These are phyloP conservation scores for Thamnaconus septentrionalis DNA, from an alignment of 2,113 vertebrate species.

Conservation along the genomic window DNA sequence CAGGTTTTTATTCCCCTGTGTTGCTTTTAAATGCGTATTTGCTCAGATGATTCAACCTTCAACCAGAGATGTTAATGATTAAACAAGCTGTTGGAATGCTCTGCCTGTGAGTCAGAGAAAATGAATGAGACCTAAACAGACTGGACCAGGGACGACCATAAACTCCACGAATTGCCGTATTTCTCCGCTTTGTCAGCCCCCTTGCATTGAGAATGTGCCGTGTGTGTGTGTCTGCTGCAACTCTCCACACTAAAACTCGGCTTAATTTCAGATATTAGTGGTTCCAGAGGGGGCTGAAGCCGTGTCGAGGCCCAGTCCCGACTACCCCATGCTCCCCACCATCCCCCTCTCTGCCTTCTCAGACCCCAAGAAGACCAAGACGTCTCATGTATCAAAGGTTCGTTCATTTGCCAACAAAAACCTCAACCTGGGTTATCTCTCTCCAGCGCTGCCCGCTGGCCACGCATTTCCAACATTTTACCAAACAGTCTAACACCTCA, in stretches of 20 bases:
- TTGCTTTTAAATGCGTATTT: neutral
- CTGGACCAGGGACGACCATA: too few species aligned
- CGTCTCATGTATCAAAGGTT: conserved; percentile 95
- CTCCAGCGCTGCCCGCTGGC: neutral
- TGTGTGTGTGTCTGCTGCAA: neutral
- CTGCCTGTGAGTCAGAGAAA: too few species aligned
- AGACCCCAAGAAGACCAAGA: conserved; percentile 97
- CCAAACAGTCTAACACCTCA: neutral
- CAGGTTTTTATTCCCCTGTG: too few species aligned
- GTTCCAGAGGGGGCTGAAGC: conserved; percentile 95
- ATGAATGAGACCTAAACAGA: too few species aligned
- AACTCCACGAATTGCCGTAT: too few species aligned
- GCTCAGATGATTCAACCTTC: neutral
- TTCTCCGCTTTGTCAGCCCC: too few species aligned
- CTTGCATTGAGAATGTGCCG: too few species aligned
- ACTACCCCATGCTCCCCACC: conserved; percentile 97
- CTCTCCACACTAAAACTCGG: neutral
- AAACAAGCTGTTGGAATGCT: too few species aligned
- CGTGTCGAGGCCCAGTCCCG: conserved; percentile 92
- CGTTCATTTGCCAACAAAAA: conserved; percentile 42
- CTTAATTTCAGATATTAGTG: conserved; percentile 86
- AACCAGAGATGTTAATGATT: neutral
- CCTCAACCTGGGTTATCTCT: neutral
- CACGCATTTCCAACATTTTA: too few species aligned
- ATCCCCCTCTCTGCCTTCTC: conserved; percentile 98